phyloP scores from a whole-genome alignment of 1,140 invertebrate genomes.

The Caenorhabditis latens region DNA sequence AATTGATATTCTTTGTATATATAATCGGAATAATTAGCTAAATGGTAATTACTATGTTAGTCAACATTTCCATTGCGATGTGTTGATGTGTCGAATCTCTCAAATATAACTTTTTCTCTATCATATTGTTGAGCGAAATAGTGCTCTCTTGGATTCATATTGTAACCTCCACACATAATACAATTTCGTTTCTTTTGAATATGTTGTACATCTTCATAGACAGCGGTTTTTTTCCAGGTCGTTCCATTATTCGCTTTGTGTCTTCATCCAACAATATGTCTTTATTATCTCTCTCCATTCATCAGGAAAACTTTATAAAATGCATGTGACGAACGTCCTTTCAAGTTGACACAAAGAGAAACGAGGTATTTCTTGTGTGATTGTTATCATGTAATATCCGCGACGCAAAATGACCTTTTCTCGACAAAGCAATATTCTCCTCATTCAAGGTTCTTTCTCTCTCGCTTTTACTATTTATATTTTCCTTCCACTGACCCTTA shows the following conservation, averaged over 20 bases:
- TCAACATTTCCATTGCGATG: too few relatives aligned
- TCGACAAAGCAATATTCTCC: not conserved
- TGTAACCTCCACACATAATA: too few relatives aligned
- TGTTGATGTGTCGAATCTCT: too few relatives aligned
- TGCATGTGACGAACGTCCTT: not conserved
- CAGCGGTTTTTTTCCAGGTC: not conserved
- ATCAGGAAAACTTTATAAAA: not conserved
- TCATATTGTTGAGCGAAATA: too few relatives aligned
- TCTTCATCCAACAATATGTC: not conserved
- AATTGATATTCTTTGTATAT: too few relatives aligned
- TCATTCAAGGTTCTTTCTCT: not conserved
- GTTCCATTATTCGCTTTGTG: not conserved
- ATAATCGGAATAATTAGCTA: too few relatives aligned
- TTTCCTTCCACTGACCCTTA: not conserved
- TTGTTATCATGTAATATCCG: too few relatives aligned
- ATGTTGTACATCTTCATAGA: too few relatives aligned
- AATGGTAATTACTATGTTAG: too few relatives aligned
- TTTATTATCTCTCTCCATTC: not conserved
- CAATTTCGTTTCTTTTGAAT: too few relatives aligned
- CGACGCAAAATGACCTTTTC: slow-evolving; percentile 18
- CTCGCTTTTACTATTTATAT: not conserved
- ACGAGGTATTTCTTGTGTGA: not conserved
- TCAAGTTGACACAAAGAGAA: not conserved
- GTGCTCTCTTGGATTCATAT: too few relatives aligned
- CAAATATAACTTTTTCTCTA: too few relatives aligned